Base-by-base conservation (phyloP, 2,113 vertebrate genomes). In the Oncorhynchus clarkii region DNA sequence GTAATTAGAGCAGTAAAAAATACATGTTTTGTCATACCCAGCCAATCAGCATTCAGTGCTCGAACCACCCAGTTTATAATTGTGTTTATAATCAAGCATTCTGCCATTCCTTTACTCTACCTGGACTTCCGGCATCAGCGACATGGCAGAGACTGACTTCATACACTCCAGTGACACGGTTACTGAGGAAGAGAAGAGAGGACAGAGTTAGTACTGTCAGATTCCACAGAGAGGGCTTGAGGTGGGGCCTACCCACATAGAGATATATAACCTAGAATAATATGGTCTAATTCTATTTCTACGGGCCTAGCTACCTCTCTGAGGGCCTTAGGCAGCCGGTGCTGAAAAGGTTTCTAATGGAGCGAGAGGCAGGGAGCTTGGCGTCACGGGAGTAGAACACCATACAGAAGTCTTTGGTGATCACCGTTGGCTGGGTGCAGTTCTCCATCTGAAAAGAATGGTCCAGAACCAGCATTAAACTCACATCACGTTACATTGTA, bases 361-460 rank as follows among this genome's bases (percentile, higher is more conserved):
- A 99, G 80, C 97, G 96, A 0, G 96, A 97, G 5, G 98, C 96
- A 0, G 96, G 96, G 66, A 98, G 95, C 85, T 98, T 99, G 65
- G 97, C 93, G 0, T 99, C 97, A 1, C 97, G 95, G 4, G 97
- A 98, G 88, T 99, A 97, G 91, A 99, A 99, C 74, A 99, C 96
- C 98, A 99, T 97, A 90, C 97, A 96, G 93, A 99, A 97, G 89
- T 99, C 98, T 93, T 99, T 99, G 91, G 97, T 99, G 93, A 99
- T 93, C 76, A 99, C 94, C 0, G 97, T 96, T 0, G 97, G 97
- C 90, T 99, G 98, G 2, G 96, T 96, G 85, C 97, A 98, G 88
- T 96, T 97, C 92, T 98, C 97, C 96, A 99, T 97, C 98, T 99
- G 84, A 51, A 60, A n/a, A 7, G 18, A 12, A 68, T 27, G 31